Evolutionary conservation across 1,140 invertebrate species (phyloP), one percentile per base, ranked within the genome.

Genomic region (Bombus terrestris): DNA sequence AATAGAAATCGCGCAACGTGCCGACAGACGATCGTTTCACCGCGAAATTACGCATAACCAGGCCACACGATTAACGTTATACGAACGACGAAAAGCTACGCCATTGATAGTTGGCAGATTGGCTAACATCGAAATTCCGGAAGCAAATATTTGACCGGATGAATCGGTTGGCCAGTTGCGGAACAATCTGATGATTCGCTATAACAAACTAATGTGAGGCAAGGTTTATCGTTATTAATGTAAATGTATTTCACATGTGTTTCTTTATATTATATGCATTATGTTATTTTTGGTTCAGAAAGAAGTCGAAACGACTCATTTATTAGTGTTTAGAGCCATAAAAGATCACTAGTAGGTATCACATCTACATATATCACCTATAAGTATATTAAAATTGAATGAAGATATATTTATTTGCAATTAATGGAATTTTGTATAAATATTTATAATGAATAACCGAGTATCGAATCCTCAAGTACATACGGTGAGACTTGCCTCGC

Each of bases 31-130:
- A 53, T 32, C n/a, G 10, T 62, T 64, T 28, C 59, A 41, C 39
- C 32, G n/a, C 37, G 32, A 22, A 73, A 88, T 81, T 71, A 28
- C 5, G 72, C 32, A 64, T 41, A 57, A 53, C 64, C 84, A 81
- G 64, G 62, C 22, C 35, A 47, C 66, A 2, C 77, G 68, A 88
- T 88, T 89, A 85, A 88, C 85, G 73, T 88, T 88, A 78, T 81
- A 69, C 82, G 77, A 81, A 85, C 81, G 62, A 84, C 77, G 81
- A 88, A 79, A 72, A 88, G 75, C 62, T 75, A 62, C 35, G 66
- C 39, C 28, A 25, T 41, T 39, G 32, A 8, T 41, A 35, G 35
- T 28, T 72, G 59, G 68, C 75, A 77, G n/a, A 37, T 78, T 83
- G 39, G 87, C 47, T 32, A 47, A 73, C 68, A 66, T 77, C 62